Evolutionary conservation across 1,140 invertebrate species (phyloP).

Genomic region (Drosophila yakuba): DNA sequence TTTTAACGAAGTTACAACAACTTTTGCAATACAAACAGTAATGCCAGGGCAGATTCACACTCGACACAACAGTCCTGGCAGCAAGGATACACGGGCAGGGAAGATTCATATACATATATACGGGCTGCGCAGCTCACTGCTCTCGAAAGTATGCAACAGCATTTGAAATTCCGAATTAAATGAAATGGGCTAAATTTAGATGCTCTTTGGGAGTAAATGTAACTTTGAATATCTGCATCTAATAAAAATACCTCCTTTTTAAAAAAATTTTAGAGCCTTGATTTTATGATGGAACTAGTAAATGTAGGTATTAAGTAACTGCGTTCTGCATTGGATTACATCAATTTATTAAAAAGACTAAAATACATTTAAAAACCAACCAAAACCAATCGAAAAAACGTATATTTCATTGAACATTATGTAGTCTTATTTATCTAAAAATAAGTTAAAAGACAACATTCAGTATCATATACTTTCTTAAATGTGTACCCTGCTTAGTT

Average conservation of each 20-base stretch:
- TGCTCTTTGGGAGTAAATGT: conserved; percentile 22
- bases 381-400: no score
- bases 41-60: conserved; percentile 80
- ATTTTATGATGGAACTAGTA: no score
- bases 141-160: conserved; percentile 69
- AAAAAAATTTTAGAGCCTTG: no score
- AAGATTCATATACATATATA: neutral
- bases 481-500: no score
- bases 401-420: no score
- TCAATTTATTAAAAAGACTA: no score
- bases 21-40: conserved; percentile 82
- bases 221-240: neutral
- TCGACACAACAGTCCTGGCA: conserved; percentile 64
- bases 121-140: conserved; percentile 48
- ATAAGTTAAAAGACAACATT: no score
- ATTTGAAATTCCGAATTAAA: conserved; percentile 7
- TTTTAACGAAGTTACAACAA: conserved; percentile 83
- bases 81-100: conserved; percentile 29
- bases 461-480: no score
- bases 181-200: conserved; percentile 13
- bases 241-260: neutral
- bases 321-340: no score
- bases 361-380: no score
- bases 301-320: no score
- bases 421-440: no score